These are phyloP conservation scores for Hippocampus zosterae DNA, from an alignment of 2,113 vertebrate species.

Conservation along the genomic window DNA sequence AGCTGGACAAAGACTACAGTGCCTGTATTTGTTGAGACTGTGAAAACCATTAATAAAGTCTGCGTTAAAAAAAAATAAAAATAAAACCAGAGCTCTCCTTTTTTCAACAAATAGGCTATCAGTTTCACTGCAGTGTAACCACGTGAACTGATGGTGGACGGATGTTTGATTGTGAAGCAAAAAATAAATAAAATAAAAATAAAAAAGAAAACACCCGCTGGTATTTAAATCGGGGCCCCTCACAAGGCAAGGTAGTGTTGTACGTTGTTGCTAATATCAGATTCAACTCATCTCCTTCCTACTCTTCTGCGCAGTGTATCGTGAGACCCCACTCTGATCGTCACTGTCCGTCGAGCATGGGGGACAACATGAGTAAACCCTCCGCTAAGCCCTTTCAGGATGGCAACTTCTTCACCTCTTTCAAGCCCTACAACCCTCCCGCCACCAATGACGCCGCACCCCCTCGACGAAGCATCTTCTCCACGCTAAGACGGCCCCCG, in stretches of 20 bases:
- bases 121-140: too few species aligned
- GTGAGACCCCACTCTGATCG: constrained; percentile 60
- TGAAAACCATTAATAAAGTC: too few species aligned
- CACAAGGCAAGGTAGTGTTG: neutral
- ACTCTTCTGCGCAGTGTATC: constrained; percentile 51
- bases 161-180: too few species aligned
- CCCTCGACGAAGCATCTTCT: constrained; percentile 44
- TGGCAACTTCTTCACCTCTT: constrained; percentile 14
- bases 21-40: too few species aligned
- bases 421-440: constrained; percentile 9
- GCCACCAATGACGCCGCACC: neutral
- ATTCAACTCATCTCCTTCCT: too few species aligned
- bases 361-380: constrained; percentile 31
- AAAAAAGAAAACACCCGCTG: neutral
- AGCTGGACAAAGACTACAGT: too few species aligned
- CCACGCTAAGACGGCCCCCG: constrained; percentile 36
- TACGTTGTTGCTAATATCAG: neutral
- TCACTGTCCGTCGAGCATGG: constrained; percentile 31
- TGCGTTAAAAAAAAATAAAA: too few species aligned
- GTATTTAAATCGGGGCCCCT: neutral
- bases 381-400: constrained; percentile 6
- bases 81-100: too few species aligned
- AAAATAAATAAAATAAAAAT: too few species aligned
- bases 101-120: too few species aligned
- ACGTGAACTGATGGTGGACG: too few species aligned